phyloP scores from a whole-genome alignment of 2,888 invertebrate species.

The Phytoseiulus persimilis region DNA sequence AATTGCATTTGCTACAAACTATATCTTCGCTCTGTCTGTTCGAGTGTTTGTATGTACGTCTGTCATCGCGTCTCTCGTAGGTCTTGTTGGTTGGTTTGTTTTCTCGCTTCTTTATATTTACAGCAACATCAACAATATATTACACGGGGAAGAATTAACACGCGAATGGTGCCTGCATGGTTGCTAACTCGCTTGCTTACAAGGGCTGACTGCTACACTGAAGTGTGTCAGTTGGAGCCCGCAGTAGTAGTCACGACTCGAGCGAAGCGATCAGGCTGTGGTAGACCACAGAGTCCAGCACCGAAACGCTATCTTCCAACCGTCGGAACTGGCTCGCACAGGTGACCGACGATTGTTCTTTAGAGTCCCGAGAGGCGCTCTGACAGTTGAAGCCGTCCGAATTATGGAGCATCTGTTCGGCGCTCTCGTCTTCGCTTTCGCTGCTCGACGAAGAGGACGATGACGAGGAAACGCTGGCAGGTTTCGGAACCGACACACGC shows the following conservation, averaged over 20 bases:
- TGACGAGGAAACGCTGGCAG: conserved; percentile 6
- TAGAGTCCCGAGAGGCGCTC: conserved; percentile 43
- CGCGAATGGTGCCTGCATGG: neutral
- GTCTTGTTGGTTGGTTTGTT: neutral
- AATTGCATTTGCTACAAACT: neutral
- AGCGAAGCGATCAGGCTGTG: conserved; percentile 58
- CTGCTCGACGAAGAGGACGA: conserved; percentile 38
- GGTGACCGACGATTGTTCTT: conserved; percentile 41
- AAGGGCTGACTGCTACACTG: conserved; percentile 34
- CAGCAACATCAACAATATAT: conserved; percentile 5
- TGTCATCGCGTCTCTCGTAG: neutral
- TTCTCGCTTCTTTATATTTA: neutral
- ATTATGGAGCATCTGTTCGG: neutral
- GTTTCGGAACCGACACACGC: conserved; percentile 42
- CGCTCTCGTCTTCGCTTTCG: conserved; percentile 37
- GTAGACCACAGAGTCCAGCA: conserved; percentile 56
- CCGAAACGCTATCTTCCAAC: conserved; percentile 41
- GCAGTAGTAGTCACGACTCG: conserved; percentile 52
- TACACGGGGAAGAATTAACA: neutral
- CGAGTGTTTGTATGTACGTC: neutral
- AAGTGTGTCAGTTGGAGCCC: conserved; percentile 24
- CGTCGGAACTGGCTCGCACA: conserved; percentile 25
- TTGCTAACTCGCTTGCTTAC: neutral
- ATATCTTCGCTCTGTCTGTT: neutral
- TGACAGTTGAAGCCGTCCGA: conserved; percentile 40